Evolutionary conservation across 92 coral and sea anemone genomes (phyloP).

Genomic region (Epizoanthus illoricatus): DNA sequence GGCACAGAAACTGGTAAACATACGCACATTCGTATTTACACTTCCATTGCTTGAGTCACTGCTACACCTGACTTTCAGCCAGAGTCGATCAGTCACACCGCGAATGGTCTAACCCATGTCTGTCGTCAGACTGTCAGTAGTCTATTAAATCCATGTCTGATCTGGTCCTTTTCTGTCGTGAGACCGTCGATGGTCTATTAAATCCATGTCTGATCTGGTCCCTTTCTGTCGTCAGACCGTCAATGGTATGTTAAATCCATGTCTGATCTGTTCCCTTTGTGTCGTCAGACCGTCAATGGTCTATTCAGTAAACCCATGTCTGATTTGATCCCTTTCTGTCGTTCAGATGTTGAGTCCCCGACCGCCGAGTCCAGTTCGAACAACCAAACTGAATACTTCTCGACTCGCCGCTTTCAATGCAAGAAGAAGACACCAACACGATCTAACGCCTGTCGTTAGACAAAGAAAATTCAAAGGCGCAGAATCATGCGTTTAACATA

Average conservation of each 20-base stretch:
- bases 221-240: neutral
- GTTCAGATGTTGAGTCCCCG: slow-evolving; percentile 94
- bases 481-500: slow-evolving; percentile 43
- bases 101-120: too few species aligned
- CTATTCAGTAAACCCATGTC: neutral
- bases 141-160: neutral
- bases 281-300: neutral
- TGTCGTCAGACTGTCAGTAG: too few species aligned
- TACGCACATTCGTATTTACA: too few species aligned
- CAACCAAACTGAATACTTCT: slow-evolving; percentile 84
- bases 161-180: neutral
- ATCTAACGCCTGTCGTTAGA: slow-evolving; percentile 20
- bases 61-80: too few species aligned
- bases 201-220: neutral
- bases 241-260: too few species aligned
- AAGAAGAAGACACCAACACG: slow-evolving; percentile 80
- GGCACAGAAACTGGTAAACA: too few species aligned
- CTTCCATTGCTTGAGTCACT: too few species aligned
- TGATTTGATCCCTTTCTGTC: neutral
- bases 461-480: slow-evolving; percentile 31
- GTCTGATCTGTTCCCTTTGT: neutral
- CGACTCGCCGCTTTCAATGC: slow-evolving; percentile 97
- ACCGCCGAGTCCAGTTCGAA: slow-evolving; percentile 91
- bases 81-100: too few species aligned
- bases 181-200: neutral